Evolutionary conservation across 1,140 invertebrate species (phyloP).

Genomic region (Sycophaga agraensis): DNA sequence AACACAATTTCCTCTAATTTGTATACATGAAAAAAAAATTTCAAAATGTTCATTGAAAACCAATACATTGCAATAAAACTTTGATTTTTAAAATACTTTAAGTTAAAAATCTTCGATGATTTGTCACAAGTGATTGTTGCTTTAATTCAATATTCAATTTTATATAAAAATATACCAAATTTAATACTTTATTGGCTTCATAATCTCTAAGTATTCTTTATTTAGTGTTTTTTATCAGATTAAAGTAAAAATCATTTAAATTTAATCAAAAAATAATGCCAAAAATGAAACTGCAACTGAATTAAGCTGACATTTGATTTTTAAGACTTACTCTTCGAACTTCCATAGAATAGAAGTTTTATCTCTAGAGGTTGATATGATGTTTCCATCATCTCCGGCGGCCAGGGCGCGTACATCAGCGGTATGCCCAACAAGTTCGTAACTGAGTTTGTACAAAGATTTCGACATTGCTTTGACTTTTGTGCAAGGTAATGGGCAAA

Average conservation of each 20-base stretch:
- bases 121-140: too few species aligned
- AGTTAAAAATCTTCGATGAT: too few species aligned
- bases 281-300: background rate
- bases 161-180: too few species aligned
- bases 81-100: background rate
- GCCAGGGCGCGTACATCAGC: conserved; percentile 80
- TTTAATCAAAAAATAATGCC: background rate
- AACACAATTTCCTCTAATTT: conserved; percentile 43
- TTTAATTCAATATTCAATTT: too few species aligned
- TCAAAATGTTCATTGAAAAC: conserved; percentile 10
- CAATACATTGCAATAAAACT: background rate
- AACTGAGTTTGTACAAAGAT: conserved; percentile 71
- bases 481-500: too few species aligned
- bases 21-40: too few species aligned
- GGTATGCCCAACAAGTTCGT: conserved; percentile 75
- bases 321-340: conserved; percentile 68
- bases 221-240: too few species aligned
- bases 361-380: conserved; percentile 85
- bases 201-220: too few species aligned
- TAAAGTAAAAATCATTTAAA: too few species aligned
- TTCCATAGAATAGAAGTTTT: conserved; percentile 83
- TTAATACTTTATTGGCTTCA: too few species aligned
- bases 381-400: conserved; percentile 66
- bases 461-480: conserved; percentile 35
- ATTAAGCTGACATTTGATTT: background rate